A percentile compares a stretch with the other conserved stretches of the same genome.
Conservation (phyloP, 2,113 vertebrate genomes). For the Sinocyclocheilus anshuiensis region DNA sequence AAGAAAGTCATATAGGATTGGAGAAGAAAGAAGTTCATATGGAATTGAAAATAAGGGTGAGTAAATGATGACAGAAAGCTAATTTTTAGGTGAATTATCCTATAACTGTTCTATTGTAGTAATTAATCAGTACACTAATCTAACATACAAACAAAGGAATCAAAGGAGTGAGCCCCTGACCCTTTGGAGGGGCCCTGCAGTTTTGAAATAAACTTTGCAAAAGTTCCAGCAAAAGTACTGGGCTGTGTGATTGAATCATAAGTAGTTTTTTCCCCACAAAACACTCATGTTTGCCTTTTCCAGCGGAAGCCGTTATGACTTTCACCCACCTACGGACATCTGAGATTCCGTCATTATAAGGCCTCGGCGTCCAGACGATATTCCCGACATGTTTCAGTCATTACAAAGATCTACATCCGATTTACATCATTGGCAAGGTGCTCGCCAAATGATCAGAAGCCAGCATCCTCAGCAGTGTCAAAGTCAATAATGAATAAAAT, state of each 20-base stretch:
- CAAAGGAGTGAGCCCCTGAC: background rate
- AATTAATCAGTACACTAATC: background rate
- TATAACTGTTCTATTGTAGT: background rate
- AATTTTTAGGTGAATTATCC: background rate
- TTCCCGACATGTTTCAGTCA: constrained; percentile 34
- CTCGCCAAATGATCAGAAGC: constrained; percentile 30
- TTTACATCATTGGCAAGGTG: constrained; percentile 40
- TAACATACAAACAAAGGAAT: background rate
- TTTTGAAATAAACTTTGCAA: constrained; percentile 11
- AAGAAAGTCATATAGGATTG: too few species aligned
- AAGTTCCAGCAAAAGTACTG: constrained; percentile 3
- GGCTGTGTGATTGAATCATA: background rate
- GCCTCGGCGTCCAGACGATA: background rate
- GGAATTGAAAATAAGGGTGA: background rate
- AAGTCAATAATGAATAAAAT: constrained; percentile 75
- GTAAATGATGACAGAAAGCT: background rate
- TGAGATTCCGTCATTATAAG: constrained; percentile 14
- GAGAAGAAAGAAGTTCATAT: background rate
- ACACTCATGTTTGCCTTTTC: constrained; percentile 23
- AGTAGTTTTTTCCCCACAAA: background rate
- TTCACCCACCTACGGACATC: constrained; percentile 33
- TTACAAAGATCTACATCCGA: constrained; percentile 48
- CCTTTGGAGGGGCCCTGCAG: background rate
- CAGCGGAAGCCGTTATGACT: constrained; percentile 10
- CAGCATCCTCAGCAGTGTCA: constrained; percentile 65